Evolutionary conservation across 2,113 vertebrate species (phyloP), one percentile per base, ranked within the genome.

Genomic region (Turdus rufiventris): DNA sequence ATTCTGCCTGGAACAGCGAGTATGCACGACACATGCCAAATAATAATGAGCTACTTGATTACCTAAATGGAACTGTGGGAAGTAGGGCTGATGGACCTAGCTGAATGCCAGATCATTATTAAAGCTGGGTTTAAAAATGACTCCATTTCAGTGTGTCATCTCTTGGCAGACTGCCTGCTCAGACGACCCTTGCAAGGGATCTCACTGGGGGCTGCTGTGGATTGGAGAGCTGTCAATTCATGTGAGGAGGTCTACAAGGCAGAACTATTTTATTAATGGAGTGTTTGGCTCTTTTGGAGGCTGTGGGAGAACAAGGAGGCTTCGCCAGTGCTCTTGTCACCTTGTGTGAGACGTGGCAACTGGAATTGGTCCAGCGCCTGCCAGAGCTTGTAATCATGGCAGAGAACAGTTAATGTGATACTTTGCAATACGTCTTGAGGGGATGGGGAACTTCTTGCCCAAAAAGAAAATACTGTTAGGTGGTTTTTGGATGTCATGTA

Each of bases 201-300:
- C 56, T 93, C 76, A 23, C 60, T 31, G 42, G 33, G 56, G 60
- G 29, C 48, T 86, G 12, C 60, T 86, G 85, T 25, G 63, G 65
- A 43, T 19, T 40, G 40, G 48, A 89, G 54, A 94, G 72, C 63
- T 86, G 88, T 88, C 72, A 77, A 48, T 70, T 84, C 61, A 42
- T 31, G 31, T 84, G 68, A 95, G 95, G 76, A 77, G 56, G 43
- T 83, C 83, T 86, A 62, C 34, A 70, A 62, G 91, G 85, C 88
- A 96, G 75, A 86, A 95, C 47, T 88, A 58, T 92, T 80, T 80
- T 83, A 88, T 92, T 93, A 88, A 84, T 83, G 50, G 83, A 85
- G 86, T 63, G 45, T 80, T 88, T 93, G 92, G 26, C 85, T 92
- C 68, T 86, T 83, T 50, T 40, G 73, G 47, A 70, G 72, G 51